Base-by-base conservation (phyloP, 2,888 invertebrate species). In the Sphaerophoria taeniata region DNA sequence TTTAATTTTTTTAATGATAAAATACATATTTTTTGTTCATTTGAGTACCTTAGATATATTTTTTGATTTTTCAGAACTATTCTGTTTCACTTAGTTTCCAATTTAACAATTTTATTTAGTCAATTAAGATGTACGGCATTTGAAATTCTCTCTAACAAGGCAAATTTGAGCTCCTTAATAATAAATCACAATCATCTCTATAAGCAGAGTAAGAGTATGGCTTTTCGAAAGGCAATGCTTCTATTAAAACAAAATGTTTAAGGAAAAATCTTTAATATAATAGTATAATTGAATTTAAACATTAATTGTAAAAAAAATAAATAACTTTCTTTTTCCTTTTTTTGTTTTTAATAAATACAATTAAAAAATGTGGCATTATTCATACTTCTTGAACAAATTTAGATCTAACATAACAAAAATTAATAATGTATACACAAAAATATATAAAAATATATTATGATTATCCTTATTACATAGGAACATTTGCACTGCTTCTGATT, bases 401-500 rank as follows among this genome's bases (percentile, higher is more conserved):
- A 24, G 24, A 24, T 24, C 24, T 24, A 24, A 24, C 24, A 24
- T 60, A 51, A 61, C 49, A 69, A 69, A 73, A 77, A 58, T 9
- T 12, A 45, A 61, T 51, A 67, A 43, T 31, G 34, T 43, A 71
- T 76, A 53, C 63, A 81, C 16, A 34, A 71, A 43, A 9, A 43
- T 11, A 33, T 45, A 65, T 9, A 58, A 70, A 72, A 47, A 2
- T 24, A 24, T 24, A 24, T 24, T 71, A 61, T 51, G 31, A 63
- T 55, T 34, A 70, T 58, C 2, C n/a, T 69, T 58, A 53, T 45
- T 63, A 73, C 56, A 53, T 73, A 65, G 49, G 47, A 65, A 58
- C 45, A 70, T 58, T 67, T 80, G 84, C 84, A 75, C 84, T 67
- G 80, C 83, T 84, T 75, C 75, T 81, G 43, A 74, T 61, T 63